Percentiles rank a stretch among this genome's conserved stretches.
Conservation (phyloP, 2,888 invertebrate species). For the Acrocyrtus sp. region DNA sequence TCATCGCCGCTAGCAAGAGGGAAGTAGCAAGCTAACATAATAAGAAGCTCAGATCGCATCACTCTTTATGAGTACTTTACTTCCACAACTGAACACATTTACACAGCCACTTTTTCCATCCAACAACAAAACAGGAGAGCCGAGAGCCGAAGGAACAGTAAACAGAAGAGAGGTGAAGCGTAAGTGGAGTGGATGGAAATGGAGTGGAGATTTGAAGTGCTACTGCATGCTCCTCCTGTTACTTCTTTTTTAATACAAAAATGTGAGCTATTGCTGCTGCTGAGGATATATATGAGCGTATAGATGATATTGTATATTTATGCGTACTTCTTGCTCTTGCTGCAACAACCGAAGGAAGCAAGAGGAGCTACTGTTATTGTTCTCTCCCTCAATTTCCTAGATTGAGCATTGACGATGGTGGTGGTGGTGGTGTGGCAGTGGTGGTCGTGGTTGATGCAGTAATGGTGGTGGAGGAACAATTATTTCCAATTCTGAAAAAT, state of each 20-base stretch:
- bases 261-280: background rate
- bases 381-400: no score
- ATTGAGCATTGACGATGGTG: no score
- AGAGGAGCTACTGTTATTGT: no score
- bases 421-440: no score
- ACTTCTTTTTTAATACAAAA: no score
- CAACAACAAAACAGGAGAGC: background rate
- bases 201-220: background rate
- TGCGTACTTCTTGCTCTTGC: background rate
- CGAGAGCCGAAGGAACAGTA: background rate
- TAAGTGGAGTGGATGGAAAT: background rate
- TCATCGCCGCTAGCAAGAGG: background rate
- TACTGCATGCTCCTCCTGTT: background rate
- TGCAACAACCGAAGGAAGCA: no score
- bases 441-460: slow-evolving; percentile 23
- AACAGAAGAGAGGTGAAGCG: background rate
- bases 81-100: background rate
- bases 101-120: background rate
- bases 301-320: background rate
- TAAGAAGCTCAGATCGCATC: background rate
- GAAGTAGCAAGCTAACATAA: no score
- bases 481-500: slow-evolving; percentile 63
- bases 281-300: background rate
- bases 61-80: background rate
- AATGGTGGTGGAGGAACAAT: slow-evolving; percentile 56